phyloP scores from a whole-genome alignment of 2,888 invertebrate species.

The Synanthedon vespiformis region DNA sequence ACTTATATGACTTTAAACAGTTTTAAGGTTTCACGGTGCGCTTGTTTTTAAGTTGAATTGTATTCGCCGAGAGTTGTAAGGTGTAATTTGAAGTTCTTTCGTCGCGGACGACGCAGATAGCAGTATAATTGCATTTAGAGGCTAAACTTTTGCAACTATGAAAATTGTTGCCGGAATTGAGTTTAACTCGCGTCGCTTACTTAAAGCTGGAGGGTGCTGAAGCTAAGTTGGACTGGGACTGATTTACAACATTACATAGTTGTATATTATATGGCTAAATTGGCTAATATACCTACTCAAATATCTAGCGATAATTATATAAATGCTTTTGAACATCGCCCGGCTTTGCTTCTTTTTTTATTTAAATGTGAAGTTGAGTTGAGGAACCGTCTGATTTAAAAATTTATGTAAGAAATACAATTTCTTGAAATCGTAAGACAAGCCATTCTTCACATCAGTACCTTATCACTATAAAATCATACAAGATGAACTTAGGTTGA shows the following conservation, averaged over 20 bases:
- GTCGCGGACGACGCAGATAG: constrained; percentile 20
- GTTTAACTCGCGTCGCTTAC: constrained; percentile 30
- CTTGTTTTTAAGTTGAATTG: constrained; percentile 33
- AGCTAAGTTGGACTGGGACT: background rate
- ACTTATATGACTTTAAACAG: constrained; percentile 17
- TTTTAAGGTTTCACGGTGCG: constrained; percentile 23
- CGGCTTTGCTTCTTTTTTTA: too few relatives aligned
- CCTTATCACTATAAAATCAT: too few relatives aligned
- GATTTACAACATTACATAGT: background rate
- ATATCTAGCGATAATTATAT: too few relatives aligned
- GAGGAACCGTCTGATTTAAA: too few relatives aligned
- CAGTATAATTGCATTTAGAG: constrained; percentile 35
- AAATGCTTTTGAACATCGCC: too few relatives aligned
- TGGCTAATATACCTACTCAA: too few relatives aligned
- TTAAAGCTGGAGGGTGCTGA: constrained; percentile 6
- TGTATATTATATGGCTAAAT: background rate
- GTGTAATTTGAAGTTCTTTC: constrained; percentile 37
- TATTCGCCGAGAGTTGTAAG: constrained; percentile 16
- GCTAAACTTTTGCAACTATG: constrained; percentile 48
- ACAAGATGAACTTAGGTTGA: too few relatives aligned
- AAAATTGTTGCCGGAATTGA: constrained; percentile 50
- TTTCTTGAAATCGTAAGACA: too few relatives aligned
- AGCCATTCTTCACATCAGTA: too few relatives aligned
- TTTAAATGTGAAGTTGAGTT: too few relatives aligned
- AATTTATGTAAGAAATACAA: too few relatives aligned